A percentile compares a stretch with the other conserved stretches of the same genome.
These are phyloP conservation scores for Colaptes auratus DNA, from an alignment of 2,113 vertebrate species.

Conservation along the genomic window DNA sequence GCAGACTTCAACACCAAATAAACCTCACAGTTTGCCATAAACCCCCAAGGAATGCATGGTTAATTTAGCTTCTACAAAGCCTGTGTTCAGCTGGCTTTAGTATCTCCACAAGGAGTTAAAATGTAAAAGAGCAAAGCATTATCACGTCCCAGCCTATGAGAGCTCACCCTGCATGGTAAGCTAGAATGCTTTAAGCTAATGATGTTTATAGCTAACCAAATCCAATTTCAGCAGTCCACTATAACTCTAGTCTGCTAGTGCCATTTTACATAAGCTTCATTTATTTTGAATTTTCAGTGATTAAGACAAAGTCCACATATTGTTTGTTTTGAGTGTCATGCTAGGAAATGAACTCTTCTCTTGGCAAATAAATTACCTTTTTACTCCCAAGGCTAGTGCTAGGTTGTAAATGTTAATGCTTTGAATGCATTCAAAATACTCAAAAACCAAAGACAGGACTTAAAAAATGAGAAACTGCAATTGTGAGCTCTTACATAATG, in stretches of 20 bases:
- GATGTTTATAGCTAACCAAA: slow-evolving; percentile 74
- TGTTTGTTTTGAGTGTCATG: slow-evolving; percentile 64
- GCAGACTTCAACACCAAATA: slow-evolving; percentile 23
- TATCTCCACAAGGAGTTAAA: slow-evolving; percentile 71
- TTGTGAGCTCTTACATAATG: slow-evolving; percentile 36
- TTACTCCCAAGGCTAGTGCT: slow-evolving; percentile 33
- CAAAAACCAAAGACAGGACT: slow-evolving; percentile 16
- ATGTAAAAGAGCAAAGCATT: slow-evolving; percentile 68
- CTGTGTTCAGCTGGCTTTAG: slow-evolving; percentile 53
- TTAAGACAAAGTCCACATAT: slow-evolving; percentile 48
- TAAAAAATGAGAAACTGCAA: slow-evolving; percentile 45
- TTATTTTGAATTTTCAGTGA: slow-evolving; percentile 68
- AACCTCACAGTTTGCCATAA: slow-evolving; percentile 47
- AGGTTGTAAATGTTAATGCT: slow-evolving; percentile 46
- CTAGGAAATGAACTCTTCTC: slow-evolving; percentile 67
- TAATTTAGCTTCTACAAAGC: slow-evolving; percentile 64
- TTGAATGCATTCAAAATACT: slow-evolving; percentile 53
- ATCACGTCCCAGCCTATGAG: slow-evolving; percentile 57
- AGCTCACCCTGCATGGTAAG: slow-evolving; percentile 53
- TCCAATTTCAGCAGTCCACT: slow-evolving; percentile 69
- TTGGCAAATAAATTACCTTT: slow-evolving; percentile 68
- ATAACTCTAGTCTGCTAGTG: slow-evolving; percentile 58
- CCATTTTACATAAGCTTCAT: slow-evolving; percentile 74
- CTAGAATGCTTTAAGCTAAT: slow-evolving; percentile 73
- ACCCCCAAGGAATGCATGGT: slow-evolving; percentile 8